phyloP scores from a whole-genome alignment of 92 coral and sea anemone genomes.

The Palythoa grandiflora region DNA sequence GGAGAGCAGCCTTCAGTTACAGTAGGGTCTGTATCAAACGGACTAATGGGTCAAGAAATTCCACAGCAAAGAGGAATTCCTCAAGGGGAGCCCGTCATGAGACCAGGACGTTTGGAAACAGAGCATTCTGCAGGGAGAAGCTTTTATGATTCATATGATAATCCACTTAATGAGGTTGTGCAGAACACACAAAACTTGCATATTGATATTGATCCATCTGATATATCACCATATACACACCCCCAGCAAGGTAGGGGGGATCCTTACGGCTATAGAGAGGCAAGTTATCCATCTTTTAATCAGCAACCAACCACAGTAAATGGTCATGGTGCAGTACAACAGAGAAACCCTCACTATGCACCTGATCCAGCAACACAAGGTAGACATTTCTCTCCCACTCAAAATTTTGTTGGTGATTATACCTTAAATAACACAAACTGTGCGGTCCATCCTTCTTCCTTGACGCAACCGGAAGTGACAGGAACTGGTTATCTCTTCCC shows the following conservation, averaged over 20 bases:
- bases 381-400: neutral
- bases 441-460: neutral
- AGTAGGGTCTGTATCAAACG: neutral
- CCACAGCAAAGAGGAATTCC: neutral
- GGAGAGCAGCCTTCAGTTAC: neutral
- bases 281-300: neutral
- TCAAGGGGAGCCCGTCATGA: neutral
- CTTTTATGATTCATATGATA: slow-evolving; percentile 1
- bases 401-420: neutral
- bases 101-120: neutral
- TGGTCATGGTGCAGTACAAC: neutral
- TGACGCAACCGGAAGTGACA: neutral
- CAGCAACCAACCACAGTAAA: neutral
- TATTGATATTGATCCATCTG: neutral
- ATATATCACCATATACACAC: neutral
- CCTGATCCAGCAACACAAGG: neutral
- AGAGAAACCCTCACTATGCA: neutral
- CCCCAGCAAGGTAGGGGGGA: neutral
- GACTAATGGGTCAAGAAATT: slow-evolving; percentile 3
- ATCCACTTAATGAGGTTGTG: slow-evolving; percentile 26
- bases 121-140: neutral
- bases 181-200: slow-evolving; percentile 3
- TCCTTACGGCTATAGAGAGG: neutral
- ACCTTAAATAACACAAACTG: neutral
- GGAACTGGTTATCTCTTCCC: neutral